Conservation (phyloP, 2,113 vertebrate species). For the Sebastes schlegelii region DNA sequence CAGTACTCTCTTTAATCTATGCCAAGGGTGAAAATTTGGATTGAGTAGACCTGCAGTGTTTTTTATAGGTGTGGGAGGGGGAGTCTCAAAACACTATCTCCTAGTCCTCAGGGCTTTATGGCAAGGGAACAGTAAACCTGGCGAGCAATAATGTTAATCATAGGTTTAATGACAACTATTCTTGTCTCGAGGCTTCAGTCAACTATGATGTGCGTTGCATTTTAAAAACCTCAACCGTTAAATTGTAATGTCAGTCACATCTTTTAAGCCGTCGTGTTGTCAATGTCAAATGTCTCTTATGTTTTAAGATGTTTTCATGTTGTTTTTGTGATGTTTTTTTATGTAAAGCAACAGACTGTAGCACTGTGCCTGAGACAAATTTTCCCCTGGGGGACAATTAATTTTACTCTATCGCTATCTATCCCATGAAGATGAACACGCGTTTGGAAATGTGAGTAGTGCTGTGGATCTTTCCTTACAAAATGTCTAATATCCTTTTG, state of each 20-base stretch:
- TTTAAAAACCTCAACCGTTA: not conserved
- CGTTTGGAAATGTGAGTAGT: not conserved
- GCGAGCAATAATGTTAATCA: conserved; percentile 52
- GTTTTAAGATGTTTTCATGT: too few species aligned
- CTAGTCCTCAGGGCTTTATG: conserved; percentile 44
- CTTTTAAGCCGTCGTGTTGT: too few species aligned
- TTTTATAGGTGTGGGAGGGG: conserved; percentile 29
- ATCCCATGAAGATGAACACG: too few species aligned
- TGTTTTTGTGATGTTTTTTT: too few species aligned
- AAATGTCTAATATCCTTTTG: not conserved
- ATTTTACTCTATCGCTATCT: too few species aligned
- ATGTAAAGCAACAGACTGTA: too few species aligned
- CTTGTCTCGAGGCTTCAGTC: conserved; percentile 20
- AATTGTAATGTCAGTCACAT: not conserved
- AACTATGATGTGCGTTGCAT: not conserved
- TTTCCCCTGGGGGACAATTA: too few species aligned
- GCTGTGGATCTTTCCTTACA: not conserved
- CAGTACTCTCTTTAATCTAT: conserved; percentile 55
- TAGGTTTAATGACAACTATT: conserved; percentile 43
- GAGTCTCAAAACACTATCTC: conserved; percentile 32
- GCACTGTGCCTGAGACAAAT: too few species aligned
- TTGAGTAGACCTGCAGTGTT: conserved; percentile 32
- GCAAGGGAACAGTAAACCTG: conserved; percentile 47
- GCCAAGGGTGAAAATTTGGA: conserved; percentile 40
- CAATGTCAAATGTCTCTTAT: too few species aligned